A percentile compares a stretch with the other conserved stretches of the same genome.
phyloP scores from a whole-genome alignment of 2,888 invertebrate species.

The Nemurella pictetii region DNA sequence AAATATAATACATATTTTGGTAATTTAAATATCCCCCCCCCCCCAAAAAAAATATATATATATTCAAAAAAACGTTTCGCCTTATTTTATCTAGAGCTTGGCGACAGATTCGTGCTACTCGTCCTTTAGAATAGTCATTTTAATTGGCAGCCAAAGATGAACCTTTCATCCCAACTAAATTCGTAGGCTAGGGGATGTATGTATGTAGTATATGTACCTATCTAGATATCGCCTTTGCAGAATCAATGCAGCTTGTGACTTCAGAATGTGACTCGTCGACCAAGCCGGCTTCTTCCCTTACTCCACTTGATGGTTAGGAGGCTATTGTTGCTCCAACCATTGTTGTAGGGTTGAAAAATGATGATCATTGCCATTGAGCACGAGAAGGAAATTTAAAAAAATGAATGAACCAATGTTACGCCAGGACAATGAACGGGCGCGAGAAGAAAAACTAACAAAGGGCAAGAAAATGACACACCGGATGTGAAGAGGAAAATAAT shows the following conservation, averaged over 20 bases:
- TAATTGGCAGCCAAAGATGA: no score
- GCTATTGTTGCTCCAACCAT: slow-evolving; percentile 32
- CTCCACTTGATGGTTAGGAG: slow-evolving; percentile 13
- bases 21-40: no score
- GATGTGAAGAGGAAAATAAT: slow-evolving; percentile 17
- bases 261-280: neutral
- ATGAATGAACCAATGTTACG: slow-evolving; percentile 30
- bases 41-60: no score
- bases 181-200: no score
- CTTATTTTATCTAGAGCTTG: no score
- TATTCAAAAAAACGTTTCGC: no score
- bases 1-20: no score
- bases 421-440: slow-evolving; percentile 17
- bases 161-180: no score
- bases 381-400: slow-evolving; percentile 26
- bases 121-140: no score
- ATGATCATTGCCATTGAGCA: slow-evolving; percentile 34
- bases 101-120: no score
- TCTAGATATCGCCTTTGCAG: neutral
- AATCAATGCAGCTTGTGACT: neutral
- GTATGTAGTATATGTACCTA: no score
- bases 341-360: slow-evolving; percentile 36
- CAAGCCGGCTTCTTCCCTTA: slow-evolving; percentile 18
- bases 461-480: slow-evolving; percentile 26
- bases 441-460: slow-evolving; percentile 31